Evolutionary conservation across 1,140 invertebrate species (phyloP), one percentile per base, ranked within the genome.

Genomic region (Agrypnia vestita): DNA sequence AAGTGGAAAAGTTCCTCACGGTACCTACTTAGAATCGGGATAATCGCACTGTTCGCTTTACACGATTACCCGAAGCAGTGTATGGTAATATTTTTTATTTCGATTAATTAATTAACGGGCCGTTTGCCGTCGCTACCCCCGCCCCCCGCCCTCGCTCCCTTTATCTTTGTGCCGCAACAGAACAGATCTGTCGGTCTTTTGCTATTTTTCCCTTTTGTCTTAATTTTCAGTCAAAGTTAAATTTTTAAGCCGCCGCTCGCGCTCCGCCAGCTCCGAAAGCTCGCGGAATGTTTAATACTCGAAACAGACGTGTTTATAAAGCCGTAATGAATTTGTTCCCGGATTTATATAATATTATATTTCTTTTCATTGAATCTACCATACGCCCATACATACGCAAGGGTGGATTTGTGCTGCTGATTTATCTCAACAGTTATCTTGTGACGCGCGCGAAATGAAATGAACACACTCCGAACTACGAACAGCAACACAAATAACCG

Each of bases 201-300:
- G 64, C 43, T 19, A 69, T 69, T 69, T 69, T 69, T 69, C 44
- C n/a, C 64, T 69, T 69, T 69, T 69, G 64, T 69, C 64, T 69
- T 69, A 69, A 69, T 69, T 69, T 15, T 44, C 13, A 21, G 64
- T 44, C 12, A 69, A 67, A 69, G 64, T 46, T 69, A 46, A 69
- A 69, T 49, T 69, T 69, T 69, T 69, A 69, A 69, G 64, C 64
- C 64, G 46, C 64, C 17, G 64, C 46, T 69, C 44, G 46, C 64
- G 64, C 64, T 69, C 44, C 44, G 64, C 64, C 17, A 17, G 21
- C 44, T 69, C 44, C 17, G 44, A 69, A 69, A 47, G 64, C 64
- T 15, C 64, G 15, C 64, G 61, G 35, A 69, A 69, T 49, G 64
- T 69, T 69, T n/a, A 47, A 47, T 47, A 46, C 64, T 69, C 64